Evolutionary conservation across 2,888 invertebrate species (phyloP), one percentile per base, ranked within the genome.

Genomic region (Dastarcus helophoroides): DNA sequence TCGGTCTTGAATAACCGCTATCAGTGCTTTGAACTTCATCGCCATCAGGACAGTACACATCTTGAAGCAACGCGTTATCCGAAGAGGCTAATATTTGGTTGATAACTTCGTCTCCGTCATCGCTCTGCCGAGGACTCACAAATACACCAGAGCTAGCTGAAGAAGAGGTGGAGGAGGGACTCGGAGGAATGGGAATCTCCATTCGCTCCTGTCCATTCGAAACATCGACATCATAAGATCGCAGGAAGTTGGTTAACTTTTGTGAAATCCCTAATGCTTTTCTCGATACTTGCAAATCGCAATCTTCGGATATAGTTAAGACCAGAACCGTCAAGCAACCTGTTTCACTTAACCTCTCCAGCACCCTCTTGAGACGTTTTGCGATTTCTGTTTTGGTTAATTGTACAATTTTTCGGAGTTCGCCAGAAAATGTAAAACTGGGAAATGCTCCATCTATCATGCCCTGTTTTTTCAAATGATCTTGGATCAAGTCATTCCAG

Each of bases 361-460:
- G 53, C 6, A 76, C 74, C 56, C 75, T 77, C 6, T 68, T 57
- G 3, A 85, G 60, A 34, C 81, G 63, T 37, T 61, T 69, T 43
- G 71, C 69, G 27, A 79, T 73, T 57, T 83, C 82, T 0, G 56
- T 56, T 33, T 74, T 73, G 14, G 76, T 79, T 6, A 86, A 56
- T 0, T 73, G 73, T 3, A 85, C 76, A 11, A 85, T 86, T 60
- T 85, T 85, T 34, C 76, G 68, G 3, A 77, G 66, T 54, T 82
- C 80, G 48, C 73, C 79, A 0, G 84, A 84, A 54, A 85, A 85
- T 0, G 83, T 84, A 0, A 83, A 76, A 0, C 70, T 71, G 0
- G 85, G 85, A 55, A 85, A 85, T 0, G 64, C 68, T 0, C 82
- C 82, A 50, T 86, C 84, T 7, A 85, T 69, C 79, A 85, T 82